A percentile compares a stretch with the other conserved stretches of the same genome.
Evolutionary conservation across 2,888 invertebrate genomes (phyloP).

Genomic region (Empis livida): DNA sequence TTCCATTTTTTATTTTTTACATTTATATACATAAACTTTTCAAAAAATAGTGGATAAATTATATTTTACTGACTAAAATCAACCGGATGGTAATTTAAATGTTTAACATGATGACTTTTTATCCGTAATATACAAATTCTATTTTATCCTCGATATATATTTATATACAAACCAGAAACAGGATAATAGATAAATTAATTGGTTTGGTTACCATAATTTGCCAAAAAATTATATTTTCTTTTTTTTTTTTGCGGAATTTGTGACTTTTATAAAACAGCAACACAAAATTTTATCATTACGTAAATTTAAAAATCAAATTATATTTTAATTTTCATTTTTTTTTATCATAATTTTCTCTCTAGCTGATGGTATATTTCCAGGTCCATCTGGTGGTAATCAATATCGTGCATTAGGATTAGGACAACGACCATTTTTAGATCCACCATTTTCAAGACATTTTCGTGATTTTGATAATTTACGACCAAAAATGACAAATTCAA

Average conservation of each 20-base stretch:
- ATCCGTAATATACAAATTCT: no score
- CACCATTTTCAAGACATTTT: constrained; percentile 50
- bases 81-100: constrained; percentile 6
- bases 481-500: constrained; percentile 40
- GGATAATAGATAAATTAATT: neutral
- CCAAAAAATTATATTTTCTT: neutral
- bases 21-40: no score
- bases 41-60: no score
- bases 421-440: constrained; percentile 55
- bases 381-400: constrained; percentile 45
- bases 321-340: neutral
- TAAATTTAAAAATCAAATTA: neutral
- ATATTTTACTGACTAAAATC: no score
- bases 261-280: neutral
- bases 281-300: neutral
- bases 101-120: neutral
- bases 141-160: no score
- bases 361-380: constrained; percentile 22
- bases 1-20: no score
- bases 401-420: constrained; percentile 61
- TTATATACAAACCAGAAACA: no score
- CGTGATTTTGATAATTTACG: constrained; percentile 58
- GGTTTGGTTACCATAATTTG: neutral
- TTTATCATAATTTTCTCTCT: no score
- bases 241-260: no score